Percentiles rank a stretch among this genome's conserved stretches.
phyloP scores from a whole-genome alignment of 1,140 invertebrate genomes.

The Panulirus ornatus region DNA sequence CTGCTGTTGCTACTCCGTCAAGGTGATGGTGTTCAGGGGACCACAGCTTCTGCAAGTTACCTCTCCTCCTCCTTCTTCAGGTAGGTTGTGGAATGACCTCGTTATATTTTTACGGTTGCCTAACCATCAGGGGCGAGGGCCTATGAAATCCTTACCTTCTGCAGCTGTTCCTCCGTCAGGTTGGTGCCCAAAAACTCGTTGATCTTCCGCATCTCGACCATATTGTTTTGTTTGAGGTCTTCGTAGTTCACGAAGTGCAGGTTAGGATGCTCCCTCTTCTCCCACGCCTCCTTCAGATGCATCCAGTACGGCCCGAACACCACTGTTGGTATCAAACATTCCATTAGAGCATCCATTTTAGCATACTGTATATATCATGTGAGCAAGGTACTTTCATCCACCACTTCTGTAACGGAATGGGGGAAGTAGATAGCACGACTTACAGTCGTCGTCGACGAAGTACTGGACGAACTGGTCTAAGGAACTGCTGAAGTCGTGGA shows the following conservation, averaged over 20 bases:
- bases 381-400: no score
- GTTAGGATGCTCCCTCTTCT: conserved; percentile 85
- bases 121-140: no score
- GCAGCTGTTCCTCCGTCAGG: conserved; percentile 2
- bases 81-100: no score
- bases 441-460: conserved; percentile 65
- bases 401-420: no score
- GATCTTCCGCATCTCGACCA: conserved; percentile 76
- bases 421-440: no score
- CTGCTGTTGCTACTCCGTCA: no score
- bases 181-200: conserved; percentile 26
- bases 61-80: no score
- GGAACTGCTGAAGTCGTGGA: conserved; percentile 42
- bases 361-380: no score
- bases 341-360: no score
- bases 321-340: neutral
- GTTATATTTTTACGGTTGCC: no score
- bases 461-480: conserved; percentile 67
- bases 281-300: conserved; percentile 82
- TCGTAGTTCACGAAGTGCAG: conserved; percentile 88
- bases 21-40: no score
- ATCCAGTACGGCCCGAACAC: conserved; percentile 8
- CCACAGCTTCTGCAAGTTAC: no score
- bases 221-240: conserved; percentile 82
- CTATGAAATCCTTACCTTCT: neutral